Evolutionary conservation across 2,113 vertebrate genomes (phyloP), one percentile per base, ranked within the genome.

Genomic region (Ciconia boyciana): DNA sequence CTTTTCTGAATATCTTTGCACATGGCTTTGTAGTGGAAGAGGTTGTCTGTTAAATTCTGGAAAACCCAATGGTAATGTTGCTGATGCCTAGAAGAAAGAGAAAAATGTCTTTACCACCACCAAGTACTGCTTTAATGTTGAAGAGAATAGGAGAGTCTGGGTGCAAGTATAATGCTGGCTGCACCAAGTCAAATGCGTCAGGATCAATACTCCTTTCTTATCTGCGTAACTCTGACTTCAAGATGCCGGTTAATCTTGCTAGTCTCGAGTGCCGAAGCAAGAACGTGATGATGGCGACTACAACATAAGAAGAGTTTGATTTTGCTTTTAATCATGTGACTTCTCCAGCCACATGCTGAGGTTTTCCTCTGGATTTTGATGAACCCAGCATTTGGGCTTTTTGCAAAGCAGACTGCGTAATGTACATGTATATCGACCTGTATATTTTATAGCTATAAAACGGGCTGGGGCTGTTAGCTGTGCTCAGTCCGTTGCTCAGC

Each of bases 41-140:
- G 15, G 49, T 10, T 6, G 19, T 32, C 26, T 10, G 1, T 28
- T 46, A 43, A 57, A 18, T 54, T n/a, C 36, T 16, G 49, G 66
- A 32, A 66, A 64, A 5, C 13, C 39, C 31, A 13, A 4, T 0
- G 4, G 24, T 64, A 6, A 34, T 0, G 3, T 31, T 66, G 61
- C 41, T 1, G 7, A 6, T 24, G 52, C 65, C 79, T 62, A 3
- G 54, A 48, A 80, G 68, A 70, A 61, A 55, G 41, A 54, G 22
- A 34, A 75, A 61, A 78, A 65, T 6, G 31, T 21, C 16, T 84
- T 82, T 51, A 39, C 49, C 26, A 7, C 3, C 69, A 24, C 1
- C 22, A 15, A 26, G 29, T 7, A 5, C 55, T 13, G 34, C 24
- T 43, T 7, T 39, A 3, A 4, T 3, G 16, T 5, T 16, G 44